Evolutionary conservation across 2,113 vertebrate genomes (phyloP), one percentile per base, ranked within the genome.

Genomic region (Sturnus vulgaris): DNA sequence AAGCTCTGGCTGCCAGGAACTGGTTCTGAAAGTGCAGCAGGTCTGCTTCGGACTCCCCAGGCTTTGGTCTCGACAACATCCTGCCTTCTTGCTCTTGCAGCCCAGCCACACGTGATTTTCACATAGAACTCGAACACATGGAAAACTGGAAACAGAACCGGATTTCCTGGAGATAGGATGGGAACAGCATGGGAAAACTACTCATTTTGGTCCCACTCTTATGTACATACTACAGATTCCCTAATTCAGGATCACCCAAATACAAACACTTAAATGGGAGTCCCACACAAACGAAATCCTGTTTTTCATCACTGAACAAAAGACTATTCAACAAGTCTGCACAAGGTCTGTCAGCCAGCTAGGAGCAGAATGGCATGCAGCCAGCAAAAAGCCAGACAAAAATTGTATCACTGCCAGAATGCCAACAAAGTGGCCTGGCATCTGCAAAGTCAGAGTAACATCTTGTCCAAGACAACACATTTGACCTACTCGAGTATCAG

Each of bases 61-160:
- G 98, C 88, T 99, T 99, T 14, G 99, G 99, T 91, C 99, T 98
- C 0, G 97, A 98, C 94, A 99, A 84, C 99, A 99, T 99, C 89
- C 65, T 96, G 75, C 21, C 75, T 53, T 68, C 59, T 60, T 59
- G 24, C 33, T 31, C 31, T 24, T 75, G 63, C 17, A 57, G 77
- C 19, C 73, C 16, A 20, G 73, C 30, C 42, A 39, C 60, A 30
- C 0, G 5, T 19, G 35, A 17, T 71, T 30, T n/a, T 90, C 89
- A 88, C 39, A 65, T 4, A 33, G 44, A 57, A 92, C 25, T 53
- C 7, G 0, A 86, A 83, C 11, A 88, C 33, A 69, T 3, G 28
- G 69, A 70, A 77, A 96, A 89, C 15, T n/a, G 22, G 53, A 47
- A 56, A 93, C 15, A 86, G 53, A 68, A 33, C 4, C 1, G 27